Percentiles rank a stretch among this genome's conserved stretches.
Conservation (phyloP, 2,888 invertebrate species). For the Tetheella fluctuosa region DNA sequence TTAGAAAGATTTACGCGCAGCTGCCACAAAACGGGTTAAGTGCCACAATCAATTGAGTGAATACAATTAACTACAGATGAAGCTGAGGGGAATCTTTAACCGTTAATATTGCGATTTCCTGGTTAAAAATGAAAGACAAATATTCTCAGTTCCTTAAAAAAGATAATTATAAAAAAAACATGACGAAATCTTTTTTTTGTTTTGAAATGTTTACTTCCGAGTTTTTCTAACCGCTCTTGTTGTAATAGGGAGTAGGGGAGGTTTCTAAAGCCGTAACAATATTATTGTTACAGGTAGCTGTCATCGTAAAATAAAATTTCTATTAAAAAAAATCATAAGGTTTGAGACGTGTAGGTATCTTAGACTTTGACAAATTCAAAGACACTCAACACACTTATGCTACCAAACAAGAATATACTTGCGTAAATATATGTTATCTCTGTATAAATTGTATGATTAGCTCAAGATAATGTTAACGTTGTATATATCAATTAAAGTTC, state of each 20-base stretch:
- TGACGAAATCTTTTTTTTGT: conserved; percentile 21
- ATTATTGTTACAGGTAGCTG: conserved; percentile 74
- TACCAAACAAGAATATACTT: not conserved
- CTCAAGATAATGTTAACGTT: not conserved
- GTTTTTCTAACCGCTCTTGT: conserved; percentile 33
- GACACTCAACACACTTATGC: not conserved
- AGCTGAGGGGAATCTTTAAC: conserved; percentile 42
- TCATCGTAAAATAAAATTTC: conserved; percentile 72
- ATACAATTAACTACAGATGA: conserved; percentile 58
- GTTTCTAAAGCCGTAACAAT: conserved; percentile 58
- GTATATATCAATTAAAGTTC: conserved; percentile 66
- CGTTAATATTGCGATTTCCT: conserved; percentile 43
- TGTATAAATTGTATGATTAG: not conserved
- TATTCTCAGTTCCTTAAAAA: not conserved
- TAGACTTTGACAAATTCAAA: not conserved
- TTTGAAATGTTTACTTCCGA: conserved; percentile 41
- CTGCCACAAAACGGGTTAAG: conserved; percentile 60
- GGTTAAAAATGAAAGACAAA: conserved; percentile 27
- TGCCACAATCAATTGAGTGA: conserved; percentile 66
- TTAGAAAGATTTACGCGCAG: conserved; percentile 71
- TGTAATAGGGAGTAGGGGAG: conserved; percentile 43
- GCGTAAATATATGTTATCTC: not conserved
- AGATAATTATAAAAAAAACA: not conserved
- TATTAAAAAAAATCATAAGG: conserved; percentile 13
- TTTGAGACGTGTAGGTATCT: not conserved